phyloP scores from a whole-genome alignment of 2,113 vertebrate species.

The Acanthochromis polyacanthus region DNA sequence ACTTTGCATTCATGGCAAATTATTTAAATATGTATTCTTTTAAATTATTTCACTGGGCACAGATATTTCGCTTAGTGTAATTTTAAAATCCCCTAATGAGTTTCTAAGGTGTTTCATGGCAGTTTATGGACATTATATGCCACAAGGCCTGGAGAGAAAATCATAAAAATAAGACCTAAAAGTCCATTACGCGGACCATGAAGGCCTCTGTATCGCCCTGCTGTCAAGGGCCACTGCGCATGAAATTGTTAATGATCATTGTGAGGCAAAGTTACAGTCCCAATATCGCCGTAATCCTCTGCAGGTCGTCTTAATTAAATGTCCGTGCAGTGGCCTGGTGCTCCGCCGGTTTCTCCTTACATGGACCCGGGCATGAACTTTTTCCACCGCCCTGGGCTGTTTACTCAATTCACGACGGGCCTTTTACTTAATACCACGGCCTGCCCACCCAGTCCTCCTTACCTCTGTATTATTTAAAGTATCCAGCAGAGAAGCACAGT shows the following conservation, averaged over 20 bases:
- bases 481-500: not conserved
- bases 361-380: slow-evolving; percentile 90
- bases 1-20: not conserved
- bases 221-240: slow-evolving; percentile 59
- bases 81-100: not conserved
- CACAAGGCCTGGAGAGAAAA: not conserved
- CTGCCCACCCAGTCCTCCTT: slow-evolving; percentile 78
- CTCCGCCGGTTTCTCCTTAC: slow-evolving; percentile 82
- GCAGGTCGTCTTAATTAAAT: slow-evolving; percentile 84
- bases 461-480: slow-evolving; percentile 37
- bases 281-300: slow-evolving; percentile 78
- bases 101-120: not conserved
- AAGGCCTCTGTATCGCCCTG: slow-evolving; percentile 25
- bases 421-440: slow-evolving; percentile 79
- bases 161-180: not conserved
- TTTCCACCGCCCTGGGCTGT: slow-evolving; percentile 86
- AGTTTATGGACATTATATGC: not conserved
- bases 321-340: slow-evolving; percentile 79
- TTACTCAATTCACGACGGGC: slow-evolving; percentile 83
- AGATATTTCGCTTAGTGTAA: too few species aligned
- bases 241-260: slow-evolving; percentile 75
- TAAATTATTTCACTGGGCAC: not conserved
- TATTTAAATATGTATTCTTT: not conserved
- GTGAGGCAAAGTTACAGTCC: slow-evolving; percentile 77
- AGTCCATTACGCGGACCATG: not conserved